Percentiles rank a stretch among this genome's conserved stretches.
These are phyloP conservation scores for Typhlomys cinereus DNA, from an alignment of 2,113 vertebrate species.

Conservation along the genomic window DNA sequence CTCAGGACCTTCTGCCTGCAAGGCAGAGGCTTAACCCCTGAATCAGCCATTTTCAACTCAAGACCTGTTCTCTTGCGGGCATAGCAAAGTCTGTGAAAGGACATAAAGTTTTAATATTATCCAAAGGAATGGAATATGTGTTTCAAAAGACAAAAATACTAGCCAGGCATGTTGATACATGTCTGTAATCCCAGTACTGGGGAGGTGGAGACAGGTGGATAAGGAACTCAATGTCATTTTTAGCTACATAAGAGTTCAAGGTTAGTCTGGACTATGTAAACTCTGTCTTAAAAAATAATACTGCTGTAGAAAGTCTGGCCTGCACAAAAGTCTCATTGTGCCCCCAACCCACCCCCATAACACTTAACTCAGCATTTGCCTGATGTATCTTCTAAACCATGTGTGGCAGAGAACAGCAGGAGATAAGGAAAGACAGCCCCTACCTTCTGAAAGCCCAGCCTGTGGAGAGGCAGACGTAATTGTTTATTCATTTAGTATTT, in stretches of 20 bases:
- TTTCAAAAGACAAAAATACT: constrained; percentile 11
- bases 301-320: background rate
- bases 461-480: background rate
- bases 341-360: no score
- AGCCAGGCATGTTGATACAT: background rate
- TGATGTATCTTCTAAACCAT: background rate
- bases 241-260: background rate
- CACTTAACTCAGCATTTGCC: background rate
- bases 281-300: background rate
- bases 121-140: background rate
- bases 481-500: constrained; percentile 60
- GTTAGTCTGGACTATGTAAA: background rate
- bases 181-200: background rate
- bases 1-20: no score
- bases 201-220: background rate
- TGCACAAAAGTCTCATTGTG: background rate
- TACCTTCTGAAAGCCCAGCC: constrained; percentile 20
- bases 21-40: no score
- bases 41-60: constrained; percentile 34
- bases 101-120: background rate
- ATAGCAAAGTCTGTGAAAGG: background rate
- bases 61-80: background rate
- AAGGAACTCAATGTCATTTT: no score
- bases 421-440: background rate
- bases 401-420: background rate